Evolutionary conservation across 2,888 invertebrate genomes (phyloP).

Genomic region (Chalcis sispes): DNA sequence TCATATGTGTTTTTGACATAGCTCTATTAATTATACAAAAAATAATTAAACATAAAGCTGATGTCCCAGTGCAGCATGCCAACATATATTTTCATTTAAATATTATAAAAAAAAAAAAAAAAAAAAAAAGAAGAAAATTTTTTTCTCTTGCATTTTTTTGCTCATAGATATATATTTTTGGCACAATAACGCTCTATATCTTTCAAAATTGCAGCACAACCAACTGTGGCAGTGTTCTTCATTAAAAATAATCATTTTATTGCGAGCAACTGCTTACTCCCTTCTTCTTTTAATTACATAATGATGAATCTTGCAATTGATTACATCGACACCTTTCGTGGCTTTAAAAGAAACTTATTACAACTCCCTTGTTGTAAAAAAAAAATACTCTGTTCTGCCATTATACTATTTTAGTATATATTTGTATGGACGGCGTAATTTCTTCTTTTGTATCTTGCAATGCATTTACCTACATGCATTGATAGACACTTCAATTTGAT

Average conservation of each 20-base stretch:
- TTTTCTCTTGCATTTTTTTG: constrained; percentile 14
- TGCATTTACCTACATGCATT: constrained; percentile 39
- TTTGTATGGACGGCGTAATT: constrained; percentile 55
- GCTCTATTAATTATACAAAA: constrained; percentile 42
- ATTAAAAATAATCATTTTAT: constrained; percentile 35
- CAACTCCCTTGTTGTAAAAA: constrained; percentile 47
- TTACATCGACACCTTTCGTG: constrained; percentile 8
- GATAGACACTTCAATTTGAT: constrained; percentile 42
- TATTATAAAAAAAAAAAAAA: constrained; percentile 31
- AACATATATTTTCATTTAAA: constrained; percentile 25
- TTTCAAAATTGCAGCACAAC: constrained; percentile 38
- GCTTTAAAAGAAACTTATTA: constrained; percentile 36
- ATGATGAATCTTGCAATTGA: constrained; percentile 18
- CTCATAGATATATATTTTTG: constrained; percentile 36
- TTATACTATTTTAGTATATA: constrained; percentile 54
- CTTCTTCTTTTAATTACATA: constrained; percentile 22
- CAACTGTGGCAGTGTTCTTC: constrained; percentile 37
- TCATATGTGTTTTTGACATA: constrained; percentile 27
- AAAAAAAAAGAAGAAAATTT: constrained; percentile 35
- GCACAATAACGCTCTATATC: constrained; percentile 44
- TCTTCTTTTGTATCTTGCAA: constrained; percentile 48
- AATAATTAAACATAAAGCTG: constrained; percentile 39
- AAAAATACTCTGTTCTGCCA: constrained; percentile 53
- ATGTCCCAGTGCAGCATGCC: constrained; percentile 30
- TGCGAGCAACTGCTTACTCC: constrained; percentile 24